A percentile compares a stretch with the other conserved stretches of the same genome.
phyloP scores from a whole-genome alignment of 2,797 vertebrate species.

The Danio choprae region DNA sequence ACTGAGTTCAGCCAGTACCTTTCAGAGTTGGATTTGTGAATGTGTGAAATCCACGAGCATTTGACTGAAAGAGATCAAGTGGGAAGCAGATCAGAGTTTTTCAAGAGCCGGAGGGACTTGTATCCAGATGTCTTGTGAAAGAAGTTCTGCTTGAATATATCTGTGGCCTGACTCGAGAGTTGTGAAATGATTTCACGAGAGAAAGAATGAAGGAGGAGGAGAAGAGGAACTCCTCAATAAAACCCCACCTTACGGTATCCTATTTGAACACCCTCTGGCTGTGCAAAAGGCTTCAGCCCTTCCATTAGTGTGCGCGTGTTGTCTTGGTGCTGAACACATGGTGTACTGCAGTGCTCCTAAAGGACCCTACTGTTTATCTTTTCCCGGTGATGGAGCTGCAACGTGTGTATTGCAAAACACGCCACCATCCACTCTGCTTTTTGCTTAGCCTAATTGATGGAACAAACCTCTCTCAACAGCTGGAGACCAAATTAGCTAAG shows the following conservation, averaged over 20 bases:
- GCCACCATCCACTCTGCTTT: constrained; percentile 5
- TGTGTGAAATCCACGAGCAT: neutral
- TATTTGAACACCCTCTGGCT: neutral
- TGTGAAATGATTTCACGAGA: constrained; percentile 5
- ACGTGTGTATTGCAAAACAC: constrained; percentile 12
- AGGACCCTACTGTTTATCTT: constrained; percentile 52
- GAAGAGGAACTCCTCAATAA: neutral
- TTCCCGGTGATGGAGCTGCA: constrained; percentile 23
- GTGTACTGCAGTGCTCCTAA: constrained; percentile 3
- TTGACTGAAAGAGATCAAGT: constrained; percentile 7
- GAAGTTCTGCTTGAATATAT: constrained; percentile 17
- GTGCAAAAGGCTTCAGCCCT: neutral
- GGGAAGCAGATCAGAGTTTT: constrained; percentile 3
- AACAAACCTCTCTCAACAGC: constrained; percentile 8
- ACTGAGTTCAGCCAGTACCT: neutral
- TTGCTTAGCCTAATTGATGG: constrained; percentile 53
- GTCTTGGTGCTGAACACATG: constrained; percentile 45
- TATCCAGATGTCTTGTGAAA: constrained; percentile 20
- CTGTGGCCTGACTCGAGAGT: neutral
- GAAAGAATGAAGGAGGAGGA: neutral
- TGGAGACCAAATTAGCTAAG: constrained; percentile 24
- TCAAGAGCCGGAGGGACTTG: neutral
- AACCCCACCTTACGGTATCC: neutral
- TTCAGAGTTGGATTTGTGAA: neutral
- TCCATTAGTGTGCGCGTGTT: constrained; percentile 28